phyloP scores from a whole-genome alignment of 2,797 vertebrate genomes.

The Channallabes apus region DNA sequence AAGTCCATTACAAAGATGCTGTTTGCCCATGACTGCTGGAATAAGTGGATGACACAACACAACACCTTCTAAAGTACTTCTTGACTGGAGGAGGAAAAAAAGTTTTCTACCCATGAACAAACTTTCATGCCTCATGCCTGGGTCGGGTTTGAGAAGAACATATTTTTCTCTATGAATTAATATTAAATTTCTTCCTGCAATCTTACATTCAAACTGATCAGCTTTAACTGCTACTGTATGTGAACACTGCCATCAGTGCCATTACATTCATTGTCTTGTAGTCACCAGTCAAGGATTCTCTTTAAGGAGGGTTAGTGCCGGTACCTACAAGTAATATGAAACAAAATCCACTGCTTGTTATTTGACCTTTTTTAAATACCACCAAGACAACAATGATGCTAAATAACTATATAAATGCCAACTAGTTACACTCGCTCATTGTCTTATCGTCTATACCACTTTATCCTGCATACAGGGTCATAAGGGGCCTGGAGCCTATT shows the following conservation, averaged over 20 bases:
- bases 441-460: too few species aligned
- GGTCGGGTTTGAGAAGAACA: neutral
- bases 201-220: neutral
- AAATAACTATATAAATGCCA: neutral
- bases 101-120: neutral
- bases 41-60: conserved; percentile 16
- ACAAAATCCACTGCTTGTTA: neutral
- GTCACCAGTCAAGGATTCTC: neutral
- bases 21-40: conserved; percentile 10
- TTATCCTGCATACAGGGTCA: too few species aligned
- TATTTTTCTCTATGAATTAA: neutral
- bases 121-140: neutral
- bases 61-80: conserved; percentile 11
- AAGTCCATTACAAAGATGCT: conserved; percentile 12
- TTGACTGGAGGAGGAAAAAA: neutral
- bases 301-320: neutral
- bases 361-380: neutral
- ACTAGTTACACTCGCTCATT: too few species aligned
- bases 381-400: neutral
- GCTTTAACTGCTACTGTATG: too few species aligned
- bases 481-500: too few species aligned
- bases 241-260: neutral
- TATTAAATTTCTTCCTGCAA: too few species aligned
- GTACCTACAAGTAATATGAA: neutral
- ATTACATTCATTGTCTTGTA: neutral